These are phyloP conservation scores for Lycopodina hypogea DNA, from an alignment of 37 sponge, comb jelly and placozoan species.

Conservation along the genomic window DNA sequence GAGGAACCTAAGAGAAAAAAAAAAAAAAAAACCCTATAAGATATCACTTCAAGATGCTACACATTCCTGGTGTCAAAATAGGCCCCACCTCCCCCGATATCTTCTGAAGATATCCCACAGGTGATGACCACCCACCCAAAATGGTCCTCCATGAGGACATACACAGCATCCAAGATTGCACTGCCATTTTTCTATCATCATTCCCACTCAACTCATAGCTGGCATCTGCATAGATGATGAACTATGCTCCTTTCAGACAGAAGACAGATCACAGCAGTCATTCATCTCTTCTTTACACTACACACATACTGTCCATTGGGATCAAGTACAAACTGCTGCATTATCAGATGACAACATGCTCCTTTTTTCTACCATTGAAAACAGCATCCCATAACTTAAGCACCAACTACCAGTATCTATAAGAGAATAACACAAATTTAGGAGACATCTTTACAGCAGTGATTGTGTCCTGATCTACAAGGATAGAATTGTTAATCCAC, in stretches of 20 bases:
- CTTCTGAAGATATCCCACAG: conserved; percentile 41
- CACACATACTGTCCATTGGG: too few relatives aligned
- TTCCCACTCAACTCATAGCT: conserved; percentile 44
- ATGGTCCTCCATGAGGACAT: conserved; percentile 39
- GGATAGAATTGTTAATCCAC: background rate
- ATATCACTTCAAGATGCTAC: conserved; percentile 37
- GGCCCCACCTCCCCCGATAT: conserved; percentile 31
- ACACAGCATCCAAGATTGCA: conserved; percentile 19
- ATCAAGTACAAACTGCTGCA: too few relatives aligned
- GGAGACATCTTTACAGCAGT: too few relatives aligned
- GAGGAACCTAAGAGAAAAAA: conserved; percentile 33
- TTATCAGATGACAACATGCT: too few relatives aligned
- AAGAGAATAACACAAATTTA: too few relatives aligned
- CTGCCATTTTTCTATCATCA: conserved; percentile 7
- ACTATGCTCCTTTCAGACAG: conserved; percentile 3
- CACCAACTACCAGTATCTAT: too few relatives aligned
- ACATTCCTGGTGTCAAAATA: conserved; percentile 46
- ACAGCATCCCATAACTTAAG: too few relatives aligned
- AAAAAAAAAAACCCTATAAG: conserved; percentile 9
- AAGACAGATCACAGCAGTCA: conserved; percentile 21
- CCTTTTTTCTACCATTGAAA: too few relatives aligned
- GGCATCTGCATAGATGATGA: conserved; percentile 24
- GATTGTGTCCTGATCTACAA: too few relatives aligned
- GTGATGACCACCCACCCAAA: conserved; percentile 29
- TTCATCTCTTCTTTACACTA: background rate